phyloP scores from a whole-genome alignment of 2,113 vertebrate species.

The Trichechus manatus region DNA sequence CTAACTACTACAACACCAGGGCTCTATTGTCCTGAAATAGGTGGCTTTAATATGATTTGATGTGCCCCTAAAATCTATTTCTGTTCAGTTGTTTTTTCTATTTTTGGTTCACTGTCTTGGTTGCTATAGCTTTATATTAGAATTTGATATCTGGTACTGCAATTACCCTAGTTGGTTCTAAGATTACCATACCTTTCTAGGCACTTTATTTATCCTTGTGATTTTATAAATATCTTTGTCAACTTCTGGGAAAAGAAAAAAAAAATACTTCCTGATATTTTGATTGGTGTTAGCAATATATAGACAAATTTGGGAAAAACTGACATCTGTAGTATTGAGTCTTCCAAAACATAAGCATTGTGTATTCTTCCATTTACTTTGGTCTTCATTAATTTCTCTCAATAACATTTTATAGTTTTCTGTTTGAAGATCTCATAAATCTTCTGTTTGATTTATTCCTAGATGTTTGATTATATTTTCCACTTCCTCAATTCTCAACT shows the following conservation, averaged over 20 bases:
- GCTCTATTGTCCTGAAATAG: not conserved
- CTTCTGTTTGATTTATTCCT: not conserved
- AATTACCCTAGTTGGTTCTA: not conserved
- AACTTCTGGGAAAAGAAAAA: not conserved
- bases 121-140: not conserved
- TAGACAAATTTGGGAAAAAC: not conserved
- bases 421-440: not conserved
- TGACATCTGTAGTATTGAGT: not conserved
- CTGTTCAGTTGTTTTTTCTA: not conserved
- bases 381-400: not conserved
- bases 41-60: not conserved
- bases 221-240: not conserved
- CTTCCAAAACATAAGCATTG: not conserved
- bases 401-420: not conserved
- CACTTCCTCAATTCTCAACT: not conserved
- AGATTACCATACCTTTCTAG: not conserved
- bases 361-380: not conserved
- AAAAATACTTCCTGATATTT: not conserved
- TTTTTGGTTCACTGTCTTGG: not conserved
- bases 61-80: not conserved
- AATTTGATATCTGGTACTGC: not conserved
- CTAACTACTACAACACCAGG: too few relatives aligned
- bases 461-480: not conserved
- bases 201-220: not conserved
- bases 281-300: not conserved